Conservation (phyloP, 2,797 vertebrate species). For the Syngnathus rostellatus region DNA sequence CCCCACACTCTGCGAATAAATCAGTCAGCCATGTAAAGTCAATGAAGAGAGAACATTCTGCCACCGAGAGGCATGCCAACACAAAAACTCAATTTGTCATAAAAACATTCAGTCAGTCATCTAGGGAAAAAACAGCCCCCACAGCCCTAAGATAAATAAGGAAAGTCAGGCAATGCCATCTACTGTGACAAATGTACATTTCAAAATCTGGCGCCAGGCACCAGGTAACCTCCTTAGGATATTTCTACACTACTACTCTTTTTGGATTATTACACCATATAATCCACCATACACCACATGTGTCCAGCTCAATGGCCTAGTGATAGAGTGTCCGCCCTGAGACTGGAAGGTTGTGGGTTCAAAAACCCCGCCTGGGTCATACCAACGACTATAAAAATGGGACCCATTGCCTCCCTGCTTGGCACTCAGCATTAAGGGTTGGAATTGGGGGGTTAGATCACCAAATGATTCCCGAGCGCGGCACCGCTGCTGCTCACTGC, state of each 20-base stretch:
- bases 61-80: slow-evolving; percentile 14
- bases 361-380: too few species aligned
- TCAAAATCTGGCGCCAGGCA: neutral
- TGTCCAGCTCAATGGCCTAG: too few species aligned
- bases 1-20: slow-evolving; percentile 31
- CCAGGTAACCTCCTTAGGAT: neutral
- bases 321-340: too few species aligned
- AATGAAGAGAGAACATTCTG: slow-evolving; percentile 20
- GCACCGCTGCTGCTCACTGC: too few species aligned
- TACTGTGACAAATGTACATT: slow-evolving; percentile 5
- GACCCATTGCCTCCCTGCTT: too few species aligned
- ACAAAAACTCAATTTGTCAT: slow-evolving; percentile 25
- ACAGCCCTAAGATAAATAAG: neutral
- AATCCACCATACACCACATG: too few species aligned
- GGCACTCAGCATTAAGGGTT: too few species aligned
- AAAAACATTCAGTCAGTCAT: slow-evolving; percentile 12
- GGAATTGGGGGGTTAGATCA: too few species aligned
- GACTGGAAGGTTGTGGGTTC: too few species aligned
- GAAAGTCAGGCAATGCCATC: neutral
- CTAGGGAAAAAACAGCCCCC: neutral
- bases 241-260: neutral
- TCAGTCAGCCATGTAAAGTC: slow-evolving; percentile 33
- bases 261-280: neutral
- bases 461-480: too few species aligned
- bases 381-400: too few species aligned